These are phyloP conservation scores for Plagiodera versicolora DNA, from an alignment of 2,888 invertebrate genomes.

Conservation along the genomic window DNA sequence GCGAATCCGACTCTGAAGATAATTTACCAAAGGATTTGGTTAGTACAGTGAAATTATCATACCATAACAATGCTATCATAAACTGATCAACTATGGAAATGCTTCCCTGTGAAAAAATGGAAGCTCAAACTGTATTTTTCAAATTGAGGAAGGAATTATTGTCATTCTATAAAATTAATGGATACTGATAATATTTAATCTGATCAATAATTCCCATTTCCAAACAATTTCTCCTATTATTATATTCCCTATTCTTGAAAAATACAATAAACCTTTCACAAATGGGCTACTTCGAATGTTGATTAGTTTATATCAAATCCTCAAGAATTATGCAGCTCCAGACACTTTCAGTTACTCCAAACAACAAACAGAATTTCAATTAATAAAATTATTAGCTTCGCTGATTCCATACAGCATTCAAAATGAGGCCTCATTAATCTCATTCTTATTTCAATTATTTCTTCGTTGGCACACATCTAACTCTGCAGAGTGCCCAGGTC, in stretches of 20 bases:
- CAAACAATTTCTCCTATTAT: too few relatives aligned
- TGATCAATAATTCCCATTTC: too few relatives aligned
- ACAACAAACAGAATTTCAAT: background rate
- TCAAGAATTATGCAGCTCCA: background rate
- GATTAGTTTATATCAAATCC: background rate
- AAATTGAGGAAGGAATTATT: too few relatives aligned
- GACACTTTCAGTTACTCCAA: background rate
- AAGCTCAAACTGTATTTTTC: too few relatives aligned
- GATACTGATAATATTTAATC: too few relatives aligned
- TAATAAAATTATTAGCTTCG: background rate
- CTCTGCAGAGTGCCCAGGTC: background rate
- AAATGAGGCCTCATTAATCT: background rate
- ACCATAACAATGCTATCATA: background rate
- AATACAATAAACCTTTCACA: too few relatives aligned
- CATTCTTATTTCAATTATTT: background rate
- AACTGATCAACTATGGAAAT: background rate
- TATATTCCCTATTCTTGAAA: too few relatives aligned
- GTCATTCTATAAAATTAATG: too few relatives aligned
- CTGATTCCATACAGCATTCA: background rate
- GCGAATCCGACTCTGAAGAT: constrained; percentile 49
- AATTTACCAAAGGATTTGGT: constrained; percentile 41
- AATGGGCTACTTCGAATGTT: background rate
- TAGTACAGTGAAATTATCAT: constrained; percentile 9
- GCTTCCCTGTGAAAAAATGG: too few relatives aligned
- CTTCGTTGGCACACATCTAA: background rate